Evolutionary conservation across 2,888 invertebrate genomes (phyloP).

Genomic region (Proisotoma minuta): DNA sequence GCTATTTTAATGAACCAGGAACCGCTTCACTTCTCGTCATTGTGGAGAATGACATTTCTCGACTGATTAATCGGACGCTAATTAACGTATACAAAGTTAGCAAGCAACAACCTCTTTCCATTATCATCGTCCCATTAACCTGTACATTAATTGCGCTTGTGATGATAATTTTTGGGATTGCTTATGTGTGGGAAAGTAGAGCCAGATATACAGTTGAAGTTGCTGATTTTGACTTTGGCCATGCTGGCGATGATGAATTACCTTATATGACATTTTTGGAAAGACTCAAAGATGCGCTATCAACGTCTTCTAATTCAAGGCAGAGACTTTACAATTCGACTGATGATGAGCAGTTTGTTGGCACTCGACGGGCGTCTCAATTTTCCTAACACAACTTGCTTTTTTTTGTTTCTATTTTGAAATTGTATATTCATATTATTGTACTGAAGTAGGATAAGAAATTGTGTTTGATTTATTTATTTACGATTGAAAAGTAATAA

Average conservation of each 20-base stretch:
- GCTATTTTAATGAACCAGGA: conserved; percentile 65
- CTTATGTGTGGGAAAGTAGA: conserved; percentile 60
- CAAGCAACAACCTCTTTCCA: conserved; percentile 75
- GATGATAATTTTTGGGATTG: conserved; percentile 77
- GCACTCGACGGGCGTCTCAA: conserved; percentile 19
- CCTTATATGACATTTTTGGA: conserved; percentile 84
- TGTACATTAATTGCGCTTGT: conserved; percentile 77
- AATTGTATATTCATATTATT: neutral
- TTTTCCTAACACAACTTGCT: conserved; percentile 11
- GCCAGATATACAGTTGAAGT: conserved; percentile 71
- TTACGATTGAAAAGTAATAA: neutral
- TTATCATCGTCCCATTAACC: conserved; percentile 79
- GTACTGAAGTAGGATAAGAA: neutral
- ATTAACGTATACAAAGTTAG: conserved; percentile 79
- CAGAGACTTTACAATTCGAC: conserved; percentile 26
- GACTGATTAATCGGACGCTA: conserved; percentile 63
- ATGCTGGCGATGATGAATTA: conserved; percentile 68
- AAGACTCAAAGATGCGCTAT: conserved; percentile 70
- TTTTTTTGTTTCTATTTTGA: neutral
- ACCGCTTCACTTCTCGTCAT: conserved; percentile 73
- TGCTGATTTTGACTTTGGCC: conserved; percentile 85
- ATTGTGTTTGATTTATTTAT: neutral
- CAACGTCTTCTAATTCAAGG: conserved; percentile 21
- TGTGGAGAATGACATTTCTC: conserved; percentile 70
- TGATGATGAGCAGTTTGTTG: conserved; percentile 30